Evolutionary conservation across 35 echinoderm and acorn worm genomes (phyloP), one percentile per base, ranked within the genome.

Genomic region (Anneissia japonica): DNA sequence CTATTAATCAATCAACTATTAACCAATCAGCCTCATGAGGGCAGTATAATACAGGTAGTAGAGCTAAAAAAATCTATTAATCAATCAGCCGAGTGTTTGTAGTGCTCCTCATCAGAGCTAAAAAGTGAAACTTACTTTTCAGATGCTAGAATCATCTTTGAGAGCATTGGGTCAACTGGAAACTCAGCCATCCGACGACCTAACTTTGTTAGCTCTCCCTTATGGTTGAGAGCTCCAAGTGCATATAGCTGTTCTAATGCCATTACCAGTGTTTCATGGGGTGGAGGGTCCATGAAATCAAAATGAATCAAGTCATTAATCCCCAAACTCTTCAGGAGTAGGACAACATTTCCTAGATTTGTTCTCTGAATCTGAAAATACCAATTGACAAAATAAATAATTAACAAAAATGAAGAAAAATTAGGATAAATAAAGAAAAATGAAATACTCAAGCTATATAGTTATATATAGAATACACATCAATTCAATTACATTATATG

Each of bases 231-330:
- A 17, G 95, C 95, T n/a, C 95, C 91, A 74, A 97, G 88, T 76
- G 94, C 95, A 76, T 97, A 93, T 0, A 97, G 91, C 86, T 97
- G 95, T 56, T 97, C 95, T 30, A 97, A 76, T 31, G 94, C 95
- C 39, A 97, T 72, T 81, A 97, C 95, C 34, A 97, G 86, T 26
- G 95, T 97, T 83, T 97, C 95, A 74, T 97, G 95, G n/a, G 95
- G 95, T 6, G 95, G 95, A 3, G 95, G 91, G 34, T 93, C 95
- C 95, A 93, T 93, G 39, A 97, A 97, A 73, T 97, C 95, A 91
- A 97, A 97, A 75, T 97, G 95, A 72, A 97, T 97, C 41, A 97
- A 83, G 34, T 97, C 95, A 76, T 97, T 93, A 77, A 97, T 97
- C 1, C 95, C 91, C 21, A 97, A 79, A 29, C 95, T 97, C 40